Conservation (phyloP, 2,113 vertebrate genomes). For the Scolopax mira region DNA sequence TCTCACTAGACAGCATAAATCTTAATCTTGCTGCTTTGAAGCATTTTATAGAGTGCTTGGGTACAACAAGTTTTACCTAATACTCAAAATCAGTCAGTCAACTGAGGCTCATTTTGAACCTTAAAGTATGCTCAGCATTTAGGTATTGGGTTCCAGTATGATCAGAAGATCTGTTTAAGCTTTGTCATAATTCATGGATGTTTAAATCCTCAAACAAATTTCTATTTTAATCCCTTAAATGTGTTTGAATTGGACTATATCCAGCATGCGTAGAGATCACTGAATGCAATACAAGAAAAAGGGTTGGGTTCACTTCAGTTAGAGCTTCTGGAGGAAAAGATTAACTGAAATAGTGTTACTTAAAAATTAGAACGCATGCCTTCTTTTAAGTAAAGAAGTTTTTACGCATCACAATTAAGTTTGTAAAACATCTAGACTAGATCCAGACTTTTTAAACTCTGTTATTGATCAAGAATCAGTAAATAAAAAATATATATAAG, state of each 20-base stretch:
- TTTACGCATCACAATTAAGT: background rate
- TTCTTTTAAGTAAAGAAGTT: background rate
- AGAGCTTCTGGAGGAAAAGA: background rate
- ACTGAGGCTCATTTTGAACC: background rate
- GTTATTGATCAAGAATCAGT: background rate
- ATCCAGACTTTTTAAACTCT: background rate
- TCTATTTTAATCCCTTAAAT: constrained; percentile 11
- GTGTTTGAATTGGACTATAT: background rate
- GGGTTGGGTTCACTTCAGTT: background rate
- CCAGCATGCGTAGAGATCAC: background rate
- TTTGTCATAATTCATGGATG: background rate
- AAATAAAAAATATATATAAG: background rate
- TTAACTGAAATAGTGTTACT: background rate
- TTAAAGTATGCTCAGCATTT: background rate
- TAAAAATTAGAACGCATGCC: background rate
- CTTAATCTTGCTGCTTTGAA: background rate
- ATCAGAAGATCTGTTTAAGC: background rate
- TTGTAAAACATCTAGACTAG: background rate
- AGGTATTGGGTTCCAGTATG: background rate
- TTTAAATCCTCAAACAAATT: background rate
- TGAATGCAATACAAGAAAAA: background rate
- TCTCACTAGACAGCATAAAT: background rate
- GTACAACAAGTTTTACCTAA: background rate
- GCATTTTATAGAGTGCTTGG: background rate
- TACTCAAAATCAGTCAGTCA: background rate